phyloP scores from a whole-genome alignment of 2,797 vertebrate genomes.

The Calcarius lapponicus region DNA sequence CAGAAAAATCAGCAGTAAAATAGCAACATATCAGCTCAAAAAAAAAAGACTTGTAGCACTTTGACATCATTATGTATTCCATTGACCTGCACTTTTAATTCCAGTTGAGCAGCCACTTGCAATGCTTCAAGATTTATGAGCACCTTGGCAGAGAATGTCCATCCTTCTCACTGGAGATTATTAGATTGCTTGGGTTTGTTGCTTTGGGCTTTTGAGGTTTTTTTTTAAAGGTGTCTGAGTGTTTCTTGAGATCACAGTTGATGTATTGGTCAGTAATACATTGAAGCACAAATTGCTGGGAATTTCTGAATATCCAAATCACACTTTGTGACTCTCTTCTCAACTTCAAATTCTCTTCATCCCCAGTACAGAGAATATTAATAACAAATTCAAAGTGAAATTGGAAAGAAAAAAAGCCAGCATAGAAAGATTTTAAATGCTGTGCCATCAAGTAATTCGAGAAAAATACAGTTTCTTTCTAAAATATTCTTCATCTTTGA shows the following conservation, averaged over 20 bases:
- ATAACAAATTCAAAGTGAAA: neutral
- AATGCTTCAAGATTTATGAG: neutral
- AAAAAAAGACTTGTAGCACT: neutral
- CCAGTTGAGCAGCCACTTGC: neutral
- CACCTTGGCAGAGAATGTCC: neutral
- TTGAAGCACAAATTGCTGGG: neutral
- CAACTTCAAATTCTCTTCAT: neutral
- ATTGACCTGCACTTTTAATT: neutral
- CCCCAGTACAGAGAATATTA: neutral
- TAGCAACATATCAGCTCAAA: neutral
- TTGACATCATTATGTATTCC: neutral
- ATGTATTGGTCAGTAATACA: neutral
- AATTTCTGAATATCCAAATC: neutral
- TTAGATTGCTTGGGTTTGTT: neutral
- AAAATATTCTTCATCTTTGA: neutral
- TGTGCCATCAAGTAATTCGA: neutral
- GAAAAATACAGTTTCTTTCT: neutral
- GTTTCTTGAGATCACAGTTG: neutral
- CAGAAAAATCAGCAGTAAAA: neutral
- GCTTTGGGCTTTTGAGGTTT: neutral
- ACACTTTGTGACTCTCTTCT: neutral
- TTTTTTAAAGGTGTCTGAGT: neutral
- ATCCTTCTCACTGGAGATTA: neutral
- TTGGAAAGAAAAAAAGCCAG: neutral
- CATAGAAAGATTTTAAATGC: neutral